Base-by-base conservation (phyloP, 2,888 invertebrate genomes). In the Eristalis tenax region DNA sequence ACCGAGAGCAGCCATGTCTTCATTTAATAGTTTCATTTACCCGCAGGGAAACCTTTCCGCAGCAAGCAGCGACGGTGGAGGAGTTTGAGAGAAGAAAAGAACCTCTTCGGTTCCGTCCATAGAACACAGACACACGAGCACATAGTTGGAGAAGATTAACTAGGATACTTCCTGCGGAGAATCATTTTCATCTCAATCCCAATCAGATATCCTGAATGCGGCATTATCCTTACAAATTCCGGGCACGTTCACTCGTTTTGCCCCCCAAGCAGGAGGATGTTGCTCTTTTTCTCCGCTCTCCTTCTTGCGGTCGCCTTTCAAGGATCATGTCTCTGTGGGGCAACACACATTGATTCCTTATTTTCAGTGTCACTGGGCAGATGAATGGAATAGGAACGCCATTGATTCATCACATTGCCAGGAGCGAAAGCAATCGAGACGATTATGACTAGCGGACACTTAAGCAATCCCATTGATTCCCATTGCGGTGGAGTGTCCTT, bases 11-110 rank as follows among this genome's bases (percentile, higher is more conserved):
- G 43, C 43, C 43, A 18, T 18, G 50, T 18, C 50, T 75, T 70
- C 70, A 70, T 78, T 79, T 77, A 86, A 86, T 82, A 82, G 85
- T 86, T 86, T 83, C 78, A 57, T 82, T 82, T 56, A n/a, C 61
- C 8, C 13, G 35, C 38, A 68, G 23, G n/a, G 57, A 85, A 81
- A 43, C 68, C 80, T 69, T 76, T 80, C 63, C 15, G 64, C 57
- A 43, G 61, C 76, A 66, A 68, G 6, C n/a, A 50, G n/a, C 50
- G n/a, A 50, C 6, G 50, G 4, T 5, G 26, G 4, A 11, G 64
- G 32, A 65, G 13, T 38, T 2, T 13, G 3, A 13, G 13, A 8
- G 1, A 38, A 2, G 26, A 65, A 78, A 32, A 40, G 70, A 40
- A 40, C 50, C 50, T 50, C 50, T 18, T 50, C 8, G 18, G 8